phyloP scores from a whole-genome alignment of 2,113 vertebrate genomes.

The Sinocyclocheilus rhinocerous region DNA sequence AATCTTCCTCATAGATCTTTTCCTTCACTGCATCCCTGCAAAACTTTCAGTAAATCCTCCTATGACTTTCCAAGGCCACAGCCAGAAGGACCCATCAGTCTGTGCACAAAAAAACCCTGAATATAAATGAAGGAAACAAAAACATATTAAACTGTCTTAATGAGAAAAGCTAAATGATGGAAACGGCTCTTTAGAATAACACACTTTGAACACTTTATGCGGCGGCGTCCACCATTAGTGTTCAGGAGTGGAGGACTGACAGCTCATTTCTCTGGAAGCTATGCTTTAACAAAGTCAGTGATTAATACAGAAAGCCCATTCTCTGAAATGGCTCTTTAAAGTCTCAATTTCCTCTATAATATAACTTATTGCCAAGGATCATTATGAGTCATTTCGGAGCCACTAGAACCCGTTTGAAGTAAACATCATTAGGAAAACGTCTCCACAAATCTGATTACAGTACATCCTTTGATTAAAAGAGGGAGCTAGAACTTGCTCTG shows the following conservation, averaged over 20 bases:
- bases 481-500: not conserved
- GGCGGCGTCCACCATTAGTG: slow-evolving; percentile 31
- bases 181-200: slow-evolving; percentile 32
- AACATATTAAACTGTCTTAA: slow-evolving; percentile 32
- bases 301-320: slow-evolving; percentile 48
- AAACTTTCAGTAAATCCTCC: not conserved
- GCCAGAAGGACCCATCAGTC: not conserved
- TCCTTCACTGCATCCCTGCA: not conserved
- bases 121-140: slow-evolving; percentile 12
- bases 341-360: slow-evolving; percentile 43
- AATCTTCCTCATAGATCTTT: not conserved
- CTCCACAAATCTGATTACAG: slow-evolving; percentile 25
- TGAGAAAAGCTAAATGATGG: slow-evolving; percentile 20
- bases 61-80: slow-evolving; percentile 28
- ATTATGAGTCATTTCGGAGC: slow-evolving; percentile 45
- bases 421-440: slow-evolving; percentile 45
- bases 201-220: slow-evolving; percentile 50
- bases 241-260: slow-evolving; percentile 31
- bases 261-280: slow-evolving; percentile 51
- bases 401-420: slow-evolving; percentile 34
- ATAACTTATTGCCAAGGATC: slow-evolving; percentile 40
- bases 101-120: not conserved
- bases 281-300: slow-evolving; percentile 54
- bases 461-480: slow-evolving; percentile 27
- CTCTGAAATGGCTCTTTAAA: slow-evolving; percentile 54